Percentiles rank a stretch among this genome's conserved stretches.
These are phyloP conservation scores for Asarcornis scutulata DNA, from an alignment of 2,113 vertebrate genomes.

Conservation along the genomic window DNA sequence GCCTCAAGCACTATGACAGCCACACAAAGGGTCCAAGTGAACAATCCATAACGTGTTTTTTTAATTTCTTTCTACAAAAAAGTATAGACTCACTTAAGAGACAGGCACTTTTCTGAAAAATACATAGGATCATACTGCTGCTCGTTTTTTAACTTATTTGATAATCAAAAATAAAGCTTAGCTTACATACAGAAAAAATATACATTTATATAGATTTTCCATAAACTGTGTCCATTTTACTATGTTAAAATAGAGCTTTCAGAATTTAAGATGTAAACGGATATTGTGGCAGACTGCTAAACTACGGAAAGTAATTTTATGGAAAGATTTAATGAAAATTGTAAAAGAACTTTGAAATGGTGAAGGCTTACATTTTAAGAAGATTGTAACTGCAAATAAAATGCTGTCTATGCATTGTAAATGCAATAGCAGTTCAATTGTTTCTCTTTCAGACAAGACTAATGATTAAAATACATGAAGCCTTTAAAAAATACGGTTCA, in stretches of 20 bases:
- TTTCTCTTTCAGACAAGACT: fast-evolving
- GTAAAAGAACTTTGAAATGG: neutral
- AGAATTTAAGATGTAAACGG: neutral
- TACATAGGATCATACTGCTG: neutral
- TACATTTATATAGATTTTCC: neutral
- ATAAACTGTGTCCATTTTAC: neutral
- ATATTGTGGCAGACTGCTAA: neutral
- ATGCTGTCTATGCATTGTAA: neutral
- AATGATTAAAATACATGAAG: neutral
- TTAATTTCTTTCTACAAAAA: fast-evolving
- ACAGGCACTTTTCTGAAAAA: neutral
- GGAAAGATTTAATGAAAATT: neutral
- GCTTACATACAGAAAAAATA: neutral
- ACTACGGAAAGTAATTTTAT: neutral
- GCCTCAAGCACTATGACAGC: neutral
- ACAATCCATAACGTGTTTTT: fast-evolving
- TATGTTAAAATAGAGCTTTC: fast-evolving
- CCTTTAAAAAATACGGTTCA: neutral
- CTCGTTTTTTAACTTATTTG: neutral
- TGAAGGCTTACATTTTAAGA: neutral
- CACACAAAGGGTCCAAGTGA: fast-evolving
- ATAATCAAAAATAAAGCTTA: neutral
- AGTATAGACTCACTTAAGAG: neutral
- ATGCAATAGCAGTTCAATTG: neutral
- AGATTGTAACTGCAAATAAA: neutral